phyloP scores from a whole-genome alignment of 2,113 vertebrate genomes.

The Pelecanus crispus region DNA sequence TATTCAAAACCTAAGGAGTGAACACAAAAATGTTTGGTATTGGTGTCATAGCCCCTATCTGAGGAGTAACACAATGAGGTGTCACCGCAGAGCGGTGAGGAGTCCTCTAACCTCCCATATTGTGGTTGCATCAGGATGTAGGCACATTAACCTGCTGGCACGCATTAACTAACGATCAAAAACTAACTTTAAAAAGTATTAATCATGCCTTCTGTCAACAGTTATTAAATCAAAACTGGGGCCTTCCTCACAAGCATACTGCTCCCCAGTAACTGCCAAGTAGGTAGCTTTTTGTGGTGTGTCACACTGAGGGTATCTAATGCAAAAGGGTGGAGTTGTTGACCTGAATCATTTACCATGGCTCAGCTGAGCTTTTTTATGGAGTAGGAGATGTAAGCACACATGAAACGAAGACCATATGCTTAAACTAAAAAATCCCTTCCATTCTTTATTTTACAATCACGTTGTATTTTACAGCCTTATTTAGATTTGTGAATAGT shows the following conservation, averaged over 20 bases:
- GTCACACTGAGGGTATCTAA: neutral
- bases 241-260: neutral
- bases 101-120: neutral
- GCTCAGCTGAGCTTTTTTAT: neutral
- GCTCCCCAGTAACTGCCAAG: neutral
- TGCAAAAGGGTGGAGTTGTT: neutral
- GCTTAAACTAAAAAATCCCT: neutral
- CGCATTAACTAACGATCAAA: neutral
- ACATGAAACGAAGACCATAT: neutral
- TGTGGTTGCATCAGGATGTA: neutral
- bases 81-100: neutral
- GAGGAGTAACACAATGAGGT: neutral
- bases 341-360: neutral
- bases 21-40: neutral
- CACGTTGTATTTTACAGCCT: slow-evolving; percentile 38
- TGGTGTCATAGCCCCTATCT: neutral
- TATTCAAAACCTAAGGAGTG: neutral
- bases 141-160: neutral
- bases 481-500: slow-evolving; percentile 57
- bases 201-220: neutral
- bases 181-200: neutral
- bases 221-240: neutral
- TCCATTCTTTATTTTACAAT: slow-evolving; percentile 13
- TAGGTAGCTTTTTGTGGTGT: neutral
- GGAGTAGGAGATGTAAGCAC: neutral